phyloP scores from a whole-genome alignment of 37 sponge, comb jelly and placozoan genomes.

The Oscarella lobularis region DNA sequence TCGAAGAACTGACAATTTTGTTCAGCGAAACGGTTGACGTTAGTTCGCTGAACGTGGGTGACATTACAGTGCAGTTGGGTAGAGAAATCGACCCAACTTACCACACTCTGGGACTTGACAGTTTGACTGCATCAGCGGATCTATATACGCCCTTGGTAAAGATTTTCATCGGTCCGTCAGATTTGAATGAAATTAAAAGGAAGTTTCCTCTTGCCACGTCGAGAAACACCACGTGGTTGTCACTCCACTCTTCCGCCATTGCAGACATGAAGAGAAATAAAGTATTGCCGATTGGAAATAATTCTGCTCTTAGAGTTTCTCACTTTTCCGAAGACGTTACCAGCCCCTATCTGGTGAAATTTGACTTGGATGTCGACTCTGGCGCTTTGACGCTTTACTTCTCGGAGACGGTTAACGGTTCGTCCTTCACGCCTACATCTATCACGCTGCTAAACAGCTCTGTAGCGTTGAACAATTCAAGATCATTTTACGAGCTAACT shows the following conservation, averaged over 20 bases:
- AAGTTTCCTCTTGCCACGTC: conserved; percentile 16
- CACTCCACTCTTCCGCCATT: conserved; percentile 9
- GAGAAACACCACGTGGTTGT: conserved; percentile 20
- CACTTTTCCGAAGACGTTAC: background rate
- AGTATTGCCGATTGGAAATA: background rate
- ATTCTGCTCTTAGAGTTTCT: background rate
- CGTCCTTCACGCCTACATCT: background rate
- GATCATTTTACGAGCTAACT: background rate
- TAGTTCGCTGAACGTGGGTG: conserved; percentile 22
- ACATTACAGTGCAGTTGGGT: conserved; percentile 40
- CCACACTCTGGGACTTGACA: background rate
- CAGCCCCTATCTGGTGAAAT: background rate
- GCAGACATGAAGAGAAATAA: background rate
- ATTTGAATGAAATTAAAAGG: conserved; percentile 62
- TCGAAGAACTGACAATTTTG: conserved; percentile 27
- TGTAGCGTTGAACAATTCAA: conserved; percentile 2
- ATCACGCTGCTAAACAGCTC: conserved; percentile 36
- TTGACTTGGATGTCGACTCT: conserved; percentile 1
- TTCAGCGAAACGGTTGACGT: conserved; percentile 73
- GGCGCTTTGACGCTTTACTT: background rate
- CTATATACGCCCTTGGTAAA: conserved; percentile 1
- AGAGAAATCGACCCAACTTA: background rate
- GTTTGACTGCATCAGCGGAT: background rate
- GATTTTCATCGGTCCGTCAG: conserved; percentile 25
- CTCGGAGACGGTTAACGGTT: background rate